phyloP scores from a whole-genome alignment of 2,888 invertebrate species.

The Alsophila aescularia region DNA sequence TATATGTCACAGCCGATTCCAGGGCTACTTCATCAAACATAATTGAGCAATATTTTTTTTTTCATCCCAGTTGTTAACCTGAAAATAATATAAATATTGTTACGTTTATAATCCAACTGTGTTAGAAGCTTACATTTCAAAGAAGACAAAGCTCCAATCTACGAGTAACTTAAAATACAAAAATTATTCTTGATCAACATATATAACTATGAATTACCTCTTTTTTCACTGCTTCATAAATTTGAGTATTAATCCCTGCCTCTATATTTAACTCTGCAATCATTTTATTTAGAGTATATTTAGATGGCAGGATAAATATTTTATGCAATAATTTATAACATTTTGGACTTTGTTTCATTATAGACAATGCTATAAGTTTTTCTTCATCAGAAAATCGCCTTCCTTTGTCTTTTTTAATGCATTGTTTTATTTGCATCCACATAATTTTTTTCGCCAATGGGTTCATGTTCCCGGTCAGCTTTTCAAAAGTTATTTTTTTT shows the following conservation, averaged over 20 bases:
- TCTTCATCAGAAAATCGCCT: conserved; percentile 6
- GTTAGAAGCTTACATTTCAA: not conserved
- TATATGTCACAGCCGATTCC: not conserved
- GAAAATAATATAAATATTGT: not conserved
- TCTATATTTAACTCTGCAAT: not conserved
- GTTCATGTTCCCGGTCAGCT: conserved; percentile 1
- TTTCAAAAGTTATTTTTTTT: not conserved
- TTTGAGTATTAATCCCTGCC: not conserved
- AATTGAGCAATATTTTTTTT: not conserved
- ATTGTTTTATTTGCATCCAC: conserved; percentile 2
- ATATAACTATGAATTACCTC: no score
- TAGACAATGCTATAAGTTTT: conserved; percentile 11
- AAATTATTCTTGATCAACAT: no score
- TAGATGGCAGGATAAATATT: conserved; percentile 9
- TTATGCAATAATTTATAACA: no score
- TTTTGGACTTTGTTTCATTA: no score
- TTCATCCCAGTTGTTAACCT: not conserved
- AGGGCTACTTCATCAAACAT: not conserved
- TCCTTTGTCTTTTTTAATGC: conserved; percentile 10
- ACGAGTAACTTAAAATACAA: no score
- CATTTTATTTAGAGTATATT: conserved; percentile 1
- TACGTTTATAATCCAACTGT: not conserved
- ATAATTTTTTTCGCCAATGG: conserved; percentile 2
- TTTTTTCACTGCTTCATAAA: not conserved
- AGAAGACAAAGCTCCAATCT: no score